Base-by-base conservation (phyloP, 37 sponge, comb jelly and placozoan genomes). In the Mnemiopsis leidyi region DNA sequence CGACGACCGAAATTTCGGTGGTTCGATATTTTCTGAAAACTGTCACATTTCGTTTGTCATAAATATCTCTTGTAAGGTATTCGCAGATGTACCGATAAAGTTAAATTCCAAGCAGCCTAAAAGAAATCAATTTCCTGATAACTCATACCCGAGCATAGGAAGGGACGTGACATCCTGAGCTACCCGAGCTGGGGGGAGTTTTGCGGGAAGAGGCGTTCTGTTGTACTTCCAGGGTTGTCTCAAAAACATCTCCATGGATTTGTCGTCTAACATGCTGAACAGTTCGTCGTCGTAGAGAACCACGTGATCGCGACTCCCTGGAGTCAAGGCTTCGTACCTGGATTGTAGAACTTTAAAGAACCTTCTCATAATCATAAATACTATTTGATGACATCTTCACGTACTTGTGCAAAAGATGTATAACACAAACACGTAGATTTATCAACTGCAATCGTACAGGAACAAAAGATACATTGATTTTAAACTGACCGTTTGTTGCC, bases 161-260 rank as follows among this genome's bases (percentile, higher is more conserved):
- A 98, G 94, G 23, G 94, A 38, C 28, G 92, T 93, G 23, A 97
- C 85, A 28, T 94, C 85, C 36, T 95, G 30, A 68, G 94, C 90
- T 68, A 95, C 94, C 35, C 94, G 94, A 0, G 95, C 40, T 33
- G 99, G 99, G 61, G 99, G 99, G 0, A 98, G 95, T 92, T 98
- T 98, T 3, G 93, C 69, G 18, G 99, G 99, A 0, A 97, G 93
- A 0, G 23, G 79, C 16, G 92, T 61, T 31, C 94, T 24, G 38
- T 93, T 76, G 94, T 95, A 98, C 9, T 83, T 31, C 48, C 76
- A 69, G 29, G 99, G 97, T 68, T 92, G 92, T 36, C 96, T 96
- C 40, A 98, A 92, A 92, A 97, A 98, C 77, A 94, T 93, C 30
- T 98, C 94, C 31, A 94, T 73, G 25, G 94, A 76, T 23, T 40